Base-by-base conservation (phyloP, 2,797 vertebrate genomes). In the Austrolebias charrua region DNA sequence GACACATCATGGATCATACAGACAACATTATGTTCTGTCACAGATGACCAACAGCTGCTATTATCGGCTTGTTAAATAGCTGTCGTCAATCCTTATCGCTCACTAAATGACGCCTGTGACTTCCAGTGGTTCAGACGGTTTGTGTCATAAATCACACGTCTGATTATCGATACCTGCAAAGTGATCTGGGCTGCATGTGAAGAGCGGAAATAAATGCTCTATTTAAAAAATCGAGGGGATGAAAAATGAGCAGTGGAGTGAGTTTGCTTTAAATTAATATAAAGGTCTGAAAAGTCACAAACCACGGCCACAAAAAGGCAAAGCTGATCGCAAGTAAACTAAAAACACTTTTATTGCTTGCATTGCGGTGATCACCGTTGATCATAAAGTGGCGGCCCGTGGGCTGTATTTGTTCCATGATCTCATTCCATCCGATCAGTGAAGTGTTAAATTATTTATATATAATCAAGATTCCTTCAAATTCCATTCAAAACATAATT, bases 11-110 rank as follows among this genome's bases (percentile, higher is more conserved):
- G 44, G 33, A 43, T 55, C 65, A 43, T 40, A 46, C 24, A 55
- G 61, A 48, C 28, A 60, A 19, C 40, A 56, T 45, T 33, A 15
- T n/a, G 48, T 46, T 44, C 48, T 53, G 24, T 63, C 20, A 71
- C 49, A 51, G 53, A 52, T 2, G 5, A 55, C 38, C 15, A 16
- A 59, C 29, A 33, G 56, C n/a, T 15, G 44, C 45, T 13, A 35
- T 35, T 14, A 38, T 33, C 18, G 19, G 44, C 7, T 35, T 18
- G 13, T 43, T 47, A 35, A 59, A 48, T 48, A 18, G 31, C 44
- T 35, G 19, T 20, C 19, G 10, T 20, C 46, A 4, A 11, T 20
- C 6, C 9, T 33, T 50, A 28, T 60, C 20, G 10, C 19, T 18
- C 15, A 9, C 24, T 44, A 31, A 62, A 15, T 50, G 42, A 50